Evolutionary conservation across 1,140 invertebrate genomes (phyloP).

Genomic region (Lethocerus indicus): DNA sequence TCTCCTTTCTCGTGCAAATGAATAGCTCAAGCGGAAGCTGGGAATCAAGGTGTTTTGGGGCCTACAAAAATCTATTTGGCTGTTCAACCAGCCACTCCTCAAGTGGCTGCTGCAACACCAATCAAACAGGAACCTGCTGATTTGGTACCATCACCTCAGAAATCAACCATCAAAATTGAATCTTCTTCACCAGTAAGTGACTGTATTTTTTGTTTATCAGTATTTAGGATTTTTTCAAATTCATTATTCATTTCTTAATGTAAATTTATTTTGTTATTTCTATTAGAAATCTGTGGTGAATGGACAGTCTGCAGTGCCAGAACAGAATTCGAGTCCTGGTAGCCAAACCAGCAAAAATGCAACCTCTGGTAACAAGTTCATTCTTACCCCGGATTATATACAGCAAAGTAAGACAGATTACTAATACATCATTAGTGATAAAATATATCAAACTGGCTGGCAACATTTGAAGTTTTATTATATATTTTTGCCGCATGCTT

Average conservation of each 20-base stretch:
- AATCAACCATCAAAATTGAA: slow-evolving; percentile 19
- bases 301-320: slow-evolving; percentile 21
- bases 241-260: background rate
- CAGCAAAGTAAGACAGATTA: slow-evolving; percentile 74
- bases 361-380: slow-evolving; percentile 48
- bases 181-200: slow-evolving; percentile 11
- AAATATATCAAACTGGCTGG: too few species aligned
- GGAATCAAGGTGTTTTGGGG: slow-evolving; percentile 62
- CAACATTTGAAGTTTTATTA: too few species aligned
- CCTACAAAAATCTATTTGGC: slow-evolving; percentile 71
- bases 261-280: background rate
- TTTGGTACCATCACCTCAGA: background rate
- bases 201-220: background rate
- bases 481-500: too few species aligned
- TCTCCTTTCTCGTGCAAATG: too few species aligned
- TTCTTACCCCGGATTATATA: slow-evolving; percentile 72
- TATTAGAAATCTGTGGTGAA: slow-evolving; percentile 24
- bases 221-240: background rate
- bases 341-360: slow-evolving; percentile 14
- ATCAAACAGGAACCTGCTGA: background rate
- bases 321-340: background rate
- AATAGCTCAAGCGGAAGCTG: slow-evolving; percentile 32
- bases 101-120: slow-evolving; percentile 20
- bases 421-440: too few species aligned
- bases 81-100: slow-evolving; percentile 52